phyloP scores from a whole-genome alignment of 1,140 invertebrate genomes.

The Cydia fagiglandana region DNA sequence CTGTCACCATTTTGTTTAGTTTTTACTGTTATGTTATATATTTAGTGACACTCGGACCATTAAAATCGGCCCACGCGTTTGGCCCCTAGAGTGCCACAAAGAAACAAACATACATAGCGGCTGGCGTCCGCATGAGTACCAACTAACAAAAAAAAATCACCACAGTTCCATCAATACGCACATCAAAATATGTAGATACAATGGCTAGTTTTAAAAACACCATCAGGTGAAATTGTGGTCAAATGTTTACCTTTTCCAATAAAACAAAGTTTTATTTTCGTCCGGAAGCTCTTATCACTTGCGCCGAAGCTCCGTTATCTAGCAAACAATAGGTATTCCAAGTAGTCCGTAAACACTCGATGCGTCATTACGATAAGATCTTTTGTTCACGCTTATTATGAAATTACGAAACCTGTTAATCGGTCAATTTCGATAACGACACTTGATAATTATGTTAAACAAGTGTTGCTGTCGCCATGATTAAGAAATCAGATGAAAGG shows the following conservation, averaged over 20 bases:
- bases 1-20: too few species aligned
- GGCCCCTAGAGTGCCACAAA: too few species aligned
- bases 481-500: constrained; percentile 2
- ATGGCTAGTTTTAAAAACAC: neutral
- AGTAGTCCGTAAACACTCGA: neutral
- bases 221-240: too few species aligned
- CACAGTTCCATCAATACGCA: too few species aligned
- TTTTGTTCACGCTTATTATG: constrained; percentile 11
- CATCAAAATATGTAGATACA: neutral
- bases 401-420: constrained; percentile 19
- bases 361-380: constrained; percentile 20
- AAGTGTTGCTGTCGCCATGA: neutral
- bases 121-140: too few species aligned
- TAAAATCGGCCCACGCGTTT: too few species aligned
- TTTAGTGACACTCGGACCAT: too few species aligned
- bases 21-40: too few species aligned
- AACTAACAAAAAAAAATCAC: too few species aligned
- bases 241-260: too few species aligned
- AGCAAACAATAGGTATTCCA: constrained; percentile 15
- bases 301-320: neutral
- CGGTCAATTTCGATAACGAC: constrained; percentile 16
- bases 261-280: neutral
- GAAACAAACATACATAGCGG: too few species aligned
- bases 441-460: constrained; percentile 8
- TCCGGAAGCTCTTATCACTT: constrained; percentile 1